Base-by-base conservation (phyloP, 2,113 vertebrate species). In the Corythaixoides concolor region DNA sequence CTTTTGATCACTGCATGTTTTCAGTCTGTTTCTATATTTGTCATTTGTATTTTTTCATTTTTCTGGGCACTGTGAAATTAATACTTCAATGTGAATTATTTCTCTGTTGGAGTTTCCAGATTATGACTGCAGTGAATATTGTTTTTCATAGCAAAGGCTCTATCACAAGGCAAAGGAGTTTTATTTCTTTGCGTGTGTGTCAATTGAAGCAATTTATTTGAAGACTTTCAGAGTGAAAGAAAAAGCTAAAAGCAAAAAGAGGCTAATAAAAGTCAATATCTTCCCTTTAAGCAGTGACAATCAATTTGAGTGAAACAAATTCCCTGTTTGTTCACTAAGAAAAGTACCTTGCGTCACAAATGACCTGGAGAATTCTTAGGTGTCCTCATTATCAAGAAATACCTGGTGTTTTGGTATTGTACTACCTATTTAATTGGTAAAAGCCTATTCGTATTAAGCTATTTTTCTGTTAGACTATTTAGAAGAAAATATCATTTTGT, bases 261-360 rank as follows among this genome's bases (percentile, higher is more conserved):
- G 28, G 28, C 68, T 95, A 95, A 93, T 96, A 95, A 90, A 96
- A 95, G 89, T 95, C 89, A 93, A 22, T 93, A 94, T 83, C 39
- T 92, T 37, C 69, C 49, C 53, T 95, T 67, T 95, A 70, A 96
- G 47, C 30, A 88, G 12, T 52, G 52, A 82, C 93, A 76, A 53
- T 94, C 92, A 96, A 80, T 94, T 73, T 88, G 52, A 87, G 24
- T 82, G 89, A 95, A 95, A 95, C 58, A 85, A 75, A 64, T 79
- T 85, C 82, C 50, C 43, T 70, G 19, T 56, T 80, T 95, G 78
- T 92, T 90, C 5, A 3, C 75, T 90, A 90, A 89, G 39, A 87
- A 93, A 92, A 73, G 56, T 56, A 60, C 68, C 93, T 88, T 58
- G 13, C 88, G 73, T 78, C 76, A 81, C 74, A 90, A 95, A 95